Conservation (phyloP, 64 coral and sea anemone species). For the Montipora cactus region DNA sequence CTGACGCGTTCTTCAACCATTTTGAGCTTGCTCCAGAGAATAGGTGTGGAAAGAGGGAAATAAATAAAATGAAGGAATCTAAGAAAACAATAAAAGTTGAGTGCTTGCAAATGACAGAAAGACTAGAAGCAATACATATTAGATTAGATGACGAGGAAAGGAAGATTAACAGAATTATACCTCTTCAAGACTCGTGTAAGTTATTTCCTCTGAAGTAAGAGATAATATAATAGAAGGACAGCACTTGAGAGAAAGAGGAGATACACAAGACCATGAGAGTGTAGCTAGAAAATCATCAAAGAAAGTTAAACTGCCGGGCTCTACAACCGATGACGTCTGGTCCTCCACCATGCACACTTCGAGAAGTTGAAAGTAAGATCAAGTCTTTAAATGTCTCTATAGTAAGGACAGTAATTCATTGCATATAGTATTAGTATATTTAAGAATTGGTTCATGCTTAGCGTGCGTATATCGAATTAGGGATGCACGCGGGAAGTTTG, state of each 20-base stretch:
- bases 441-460: too few relatives aligned
- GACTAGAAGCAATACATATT: not conserved
- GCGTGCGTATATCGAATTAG: too few relatives aligned
- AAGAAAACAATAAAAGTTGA: not conserved
- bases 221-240: slow-evolving; percentile 8
- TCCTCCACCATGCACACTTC: too few relatives aligned
- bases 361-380: too few relatives aligned
- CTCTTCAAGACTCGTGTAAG: slow-evolving; percentile 17
- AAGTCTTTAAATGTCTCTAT: too few relatives aligned
- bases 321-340: not conserved
- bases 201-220: slow-evolving; percentile 15
- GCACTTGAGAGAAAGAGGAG: slow-evolving; percentile 1
- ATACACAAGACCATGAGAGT: not conserved
- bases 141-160: not conserved
- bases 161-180: not conserved
- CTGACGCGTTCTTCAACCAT: too few relatives aligned
- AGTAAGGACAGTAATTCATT: too few relatives aligned
- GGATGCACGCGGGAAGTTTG: too few relatives aligned
- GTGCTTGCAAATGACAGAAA: not conserved
- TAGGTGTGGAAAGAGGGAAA: too few relatives aligned
- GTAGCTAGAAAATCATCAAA: too few relatives aligned
- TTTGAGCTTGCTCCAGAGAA: too few relatives aligned
- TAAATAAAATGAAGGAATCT: not conserved
- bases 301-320: not conserved
- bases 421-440: too few relatives aligned